These are phyloP conservation scores for Tenualosa thibaudeaui DNA, from an alignment of 2,797 vertebrate genomes.

Conservation along the genomic window DNA sequence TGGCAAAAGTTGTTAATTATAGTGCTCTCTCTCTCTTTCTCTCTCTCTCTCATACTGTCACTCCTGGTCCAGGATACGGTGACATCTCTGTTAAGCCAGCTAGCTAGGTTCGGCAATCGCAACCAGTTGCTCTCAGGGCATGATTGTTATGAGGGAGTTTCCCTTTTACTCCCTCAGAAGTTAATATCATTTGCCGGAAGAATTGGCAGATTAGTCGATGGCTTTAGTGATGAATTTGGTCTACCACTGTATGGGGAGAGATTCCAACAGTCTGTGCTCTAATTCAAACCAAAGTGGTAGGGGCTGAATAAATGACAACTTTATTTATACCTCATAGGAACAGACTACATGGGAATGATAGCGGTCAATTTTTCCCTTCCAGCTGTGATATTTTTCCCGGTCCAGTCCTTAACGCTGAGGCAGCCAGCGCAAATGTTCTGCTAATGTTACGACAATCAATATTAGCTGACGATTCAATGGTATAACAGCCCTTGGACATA, in stretches of 20 bases:
- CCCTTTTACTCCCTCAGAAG: neutral
- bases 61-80: constrained; percentile 62
- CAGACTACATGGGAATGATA: neutral
- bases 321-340: neutral
- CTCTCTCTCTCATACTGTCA: constrained; percentile 51
- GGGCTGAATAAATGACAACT: neutral
- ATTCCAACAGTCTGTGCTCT: neutral
- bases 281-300: neutral
- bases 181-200: neutral
- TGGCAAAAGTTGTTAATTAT: constrained; percentile 75
- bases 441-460: constrained; percentile 4
- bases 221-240: neutral
- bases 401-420: neutral
- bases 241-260: neutral
- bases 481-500: neutral
- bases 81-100: constrained; percentile 72
- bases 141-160: neutral
- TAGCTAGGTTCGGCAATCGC: constrained; percentile 62
- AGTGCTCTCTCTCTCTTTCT: constrained; percentile 46
- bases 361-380: neutral
- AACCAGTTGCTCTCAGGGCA: neutral
- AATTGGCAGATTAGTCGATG: neutral
- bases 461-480: neutral
- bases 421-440: neutral
- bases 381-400: neutral